phyloP scores from a whole-genome alignment of 2,888 invertebrate genomes.

The Drosophila leonis region DNA sequence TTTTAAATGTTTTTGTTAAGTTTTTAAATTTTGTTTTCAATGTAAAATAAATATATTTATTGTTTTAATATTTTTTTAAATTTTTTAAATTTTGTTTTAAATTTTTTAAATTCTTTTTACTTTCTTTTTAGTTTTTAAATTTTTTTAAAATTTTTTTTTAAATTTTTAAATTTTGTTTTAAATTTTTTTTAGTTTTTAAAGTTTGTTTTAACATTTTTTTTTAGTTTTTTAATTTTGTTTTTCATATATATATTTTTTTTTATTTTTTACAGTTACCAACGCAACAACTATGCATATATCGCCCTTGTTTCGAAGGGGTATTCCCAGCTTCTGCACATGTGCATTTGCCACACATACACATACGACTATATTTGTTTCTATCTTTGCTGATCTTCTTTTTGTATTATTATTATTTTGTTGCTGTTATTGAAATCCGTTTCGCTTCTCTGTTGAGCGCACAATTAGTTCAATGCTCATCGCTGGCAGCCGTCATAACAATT shows the following conservation, averaged over 20 bases:
- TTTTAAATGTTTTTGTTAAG: too few species aligned
- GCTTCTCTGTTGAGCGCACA: slow-evolving; percentile 75
- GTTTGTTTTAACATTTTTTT: too few species aligned
- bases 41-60: too few species aligned
- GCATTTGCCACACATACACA: background rate
- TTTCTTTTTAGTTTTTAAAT: too few species aligned
- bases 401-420: slow-evolving; percentile 2
- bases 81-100: too few species aligned
- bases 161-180: too few species aligned
- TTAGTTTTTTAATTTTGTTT: too few species aligned
- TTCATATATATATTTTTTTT: background rate
- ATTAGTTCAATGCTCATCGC: slow-evolving; percentile 77
- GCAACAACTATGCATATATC: background rate
- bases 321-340: background rate
- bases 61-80: background rate
- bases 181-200: too few species aligned
- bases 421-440: slow-evolving; percentile 47
- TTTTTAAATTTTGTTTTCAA: too few species aligned
- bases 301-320: background rate
- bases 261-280: background rate
- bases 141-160: too few species aligned
- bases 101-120: too few species aligned
- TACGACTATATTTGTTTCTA: background rate
- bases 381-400: slow-evolving; percentile 3
- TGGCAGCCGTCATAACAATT: slow-evolving; percentile 66